A percentile compares a stretch with the other conserved stretches of the same genome.
phyloP scores from a whole-genome alignment of 2,113 vertebrate species.

The Coregonus clupeaformis region DNA sequence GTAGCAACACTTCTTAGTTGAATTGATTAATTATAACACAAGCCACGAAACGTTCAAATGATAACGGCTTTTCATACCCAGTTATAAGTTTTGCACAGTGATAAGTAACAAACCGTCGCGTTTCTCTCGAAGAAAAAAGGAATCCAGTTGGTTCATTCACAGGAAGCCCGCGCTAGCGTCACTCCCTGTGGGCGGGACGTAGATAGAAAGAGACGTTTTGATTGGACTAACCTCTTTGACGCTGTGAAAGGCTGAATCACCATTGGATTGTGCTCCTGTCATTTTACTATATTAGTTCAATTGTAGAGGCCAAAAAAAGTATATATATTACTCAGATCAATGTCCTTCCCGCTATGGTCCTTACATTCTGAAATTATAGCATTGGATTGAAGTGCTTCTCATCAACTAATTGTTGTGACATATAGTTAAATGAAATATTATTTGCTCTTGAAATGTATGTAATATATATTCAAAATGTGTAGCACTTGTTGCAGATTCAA shows the following conservation, averaged over 20 bases:
- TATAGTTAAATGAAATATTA: too few species aligned
- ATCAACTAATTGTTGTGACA: too few species aligned
- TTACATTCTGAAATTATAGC: too few species aligned
- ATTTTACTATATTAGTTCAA: not conserved
- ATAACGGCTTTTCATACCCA: not conserved
- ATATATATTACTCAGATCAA: too few species aligned
- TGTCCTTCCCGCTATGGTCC: too few species aligned
- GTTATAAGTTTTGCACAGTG: not conserved
- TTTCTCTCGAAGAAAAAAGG: not conserved
- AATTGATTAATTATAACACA: not conserved
- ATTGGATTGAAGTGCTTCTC: too few species aligned
- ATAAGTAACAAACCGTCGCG: not conserved
- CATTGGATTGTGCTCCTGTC: slow-evolving; percentile 24
- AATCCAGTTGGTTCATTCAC: slow-evolving; percentile 27
- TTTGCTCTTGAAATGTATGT: too few species aligned
- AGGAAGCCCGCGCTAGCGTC: slow-evolving; percentile 71
- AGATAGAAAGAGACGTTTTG: not conserved
- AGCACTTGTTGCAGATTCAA: too few species aligned
- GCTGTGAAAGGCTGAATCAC: not conserved
- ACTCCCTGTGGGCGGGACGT: slow-evolving; percentile 44
- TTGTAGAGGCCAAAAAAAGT: not conserved
- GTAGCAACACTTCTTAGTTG: not conserved
- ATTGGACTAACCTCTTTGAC: slow-evolving; percentile 41
- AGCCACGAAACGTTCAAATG: not conserved
- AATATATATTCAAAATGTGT: too few species aligned